phyloP scores from a whole-genome alignment of 1,140 invertebrate genomes.

The Solenopsis fugax region DNA sequence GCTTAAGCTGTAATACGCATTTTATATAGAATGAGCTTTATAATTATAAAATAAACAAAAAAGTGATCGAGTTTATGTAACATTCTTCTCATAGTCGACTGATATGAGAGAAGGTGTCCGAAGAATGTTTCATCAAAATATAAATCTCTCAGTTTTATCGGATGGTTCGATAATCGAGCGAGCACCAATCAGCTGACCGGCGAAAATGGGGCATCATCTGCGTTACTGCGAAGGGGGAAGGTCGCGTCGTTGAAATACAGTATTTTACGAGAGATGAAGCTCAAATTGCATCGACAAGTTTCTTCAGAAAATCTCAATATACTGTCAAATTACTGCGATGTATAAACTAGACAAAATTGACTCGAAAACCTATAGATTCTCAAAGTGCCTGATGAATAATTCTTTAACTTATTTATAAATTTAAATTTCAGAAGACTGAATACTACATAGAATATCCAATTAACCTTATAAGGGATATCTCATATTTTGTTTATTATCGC shows the following conservation, averaged over 20 bases:
- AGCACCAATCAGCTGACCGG: conserved; percentile 35
- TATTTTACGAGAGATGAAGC: conserved; percentile 22
- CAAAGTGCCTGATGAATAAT: background rate
- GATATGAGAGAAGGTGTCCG: background rate
- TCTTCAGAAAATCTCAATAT: background rate
- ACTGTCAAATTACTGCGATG: background rate
- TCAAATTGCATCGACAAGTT: background rate
- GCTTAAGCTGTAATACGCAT: too few species aligned
- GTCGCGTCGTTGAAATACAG: conserved; percentile 25
- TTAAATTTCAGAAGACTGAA: background rate
- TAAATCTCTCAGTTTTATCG: conserved; percentile 27
- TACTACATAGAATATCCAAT: background rate
- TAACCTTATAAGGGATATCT: background rate
- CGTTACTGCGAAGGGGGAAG: conserved; percentile 29
- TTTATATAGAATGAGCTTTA: too few species aligned
- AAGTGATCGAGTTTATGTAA: background rate
- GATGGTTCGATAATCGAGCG: conserved; percentile 37
- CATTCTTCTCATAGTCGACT: background rate
- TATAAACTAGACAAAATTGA: background rate
- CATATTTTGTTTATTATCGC: background rate
- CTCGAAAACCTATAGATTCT: background rate
- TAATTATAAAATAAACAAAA: conserved; percentile 12
- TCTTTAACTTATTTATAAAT: background rate
- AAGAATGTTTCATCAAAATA: background rate
- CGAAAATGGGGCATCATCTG: conserved; percentile 56